Conservation (phyloP, 2,888 invertebrate species). For the Drosophila atroscutellata region DNA sequence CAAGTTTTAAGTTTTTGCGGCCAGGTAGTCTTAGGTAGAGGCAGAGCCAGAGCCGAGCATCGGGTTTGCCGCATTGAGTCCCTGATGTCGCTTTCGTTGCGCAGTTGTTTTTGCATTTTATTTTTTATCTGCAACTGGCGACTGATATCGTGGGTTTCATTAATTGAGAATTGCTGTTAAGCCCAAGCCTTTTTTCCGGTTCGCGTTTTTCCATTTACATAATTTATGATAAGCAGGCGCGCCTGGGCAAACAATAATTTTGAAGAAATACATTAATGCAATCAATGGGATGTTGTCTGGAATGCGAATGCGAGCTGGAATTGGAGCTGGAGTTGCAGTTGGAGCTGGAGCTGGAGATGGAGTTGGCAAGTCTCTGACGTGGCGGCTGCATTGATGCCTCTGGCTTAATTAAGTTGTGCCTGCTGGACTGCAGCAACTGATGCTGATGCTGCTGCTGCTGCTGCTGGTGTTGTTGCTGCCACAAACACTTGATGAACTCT, state of each 20-base stretch:
- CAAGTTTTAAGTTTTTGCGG: slow-evolving; percentile 40
- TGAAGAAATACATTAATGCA: slow-evolving; percentile 83
- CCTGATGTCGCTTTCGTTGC: slow-evolving; percentile 63
- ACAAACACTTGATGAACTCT: slow-evolving; percentile 80
- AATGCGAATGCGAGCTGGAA: slow-evolving; percentile 21
- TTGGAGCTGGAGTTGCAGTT: neutral
- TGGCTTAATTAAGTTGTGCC: slow-evolving; percentile 78
- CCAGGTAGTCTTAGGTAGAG: slow-evolving; percentile 60
- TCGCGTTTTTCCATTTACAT: slow-evolving; percentile 83
- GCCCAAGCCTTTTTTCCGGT: slow-evolving; percentile 78
- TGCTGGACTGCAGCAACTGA: slow-evolving; percentile 27
- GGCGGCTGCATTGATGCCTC: slow-evolving; percentile 65
- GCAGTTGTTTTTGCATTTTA: slow-evolving; percentile 58
- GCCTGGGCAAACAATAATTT: slow-evolving; percentile 84
- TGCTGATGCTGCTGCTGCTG: slow-evolving; percentile 5
- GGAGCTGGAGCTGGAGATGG: neutral
- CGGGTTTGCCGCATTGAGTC: neutral
- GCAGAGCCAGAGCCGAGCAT: neutral
- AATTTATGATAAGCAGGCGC: slow-evolving; percentile 84
- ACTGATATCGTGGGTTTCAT: slow-evolving; percentile 82
- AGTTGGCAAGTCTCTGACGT: slow-evolving; percentile 15
- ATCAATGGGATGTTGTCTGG: slow-evolving; percentile 74
- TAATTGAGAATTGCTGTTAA: slow-evolving; percentile 84
- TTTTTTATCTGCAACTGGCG: slow-evolving; percentile 72
- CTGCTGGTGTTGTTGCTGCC: slow-evolving; percentile 54